Evolutionary conservation across 2,888 invertebrate species (phyloP), one percentile per base, ranked within the genome.

Genomic region (Tachina lurida): DNA sequence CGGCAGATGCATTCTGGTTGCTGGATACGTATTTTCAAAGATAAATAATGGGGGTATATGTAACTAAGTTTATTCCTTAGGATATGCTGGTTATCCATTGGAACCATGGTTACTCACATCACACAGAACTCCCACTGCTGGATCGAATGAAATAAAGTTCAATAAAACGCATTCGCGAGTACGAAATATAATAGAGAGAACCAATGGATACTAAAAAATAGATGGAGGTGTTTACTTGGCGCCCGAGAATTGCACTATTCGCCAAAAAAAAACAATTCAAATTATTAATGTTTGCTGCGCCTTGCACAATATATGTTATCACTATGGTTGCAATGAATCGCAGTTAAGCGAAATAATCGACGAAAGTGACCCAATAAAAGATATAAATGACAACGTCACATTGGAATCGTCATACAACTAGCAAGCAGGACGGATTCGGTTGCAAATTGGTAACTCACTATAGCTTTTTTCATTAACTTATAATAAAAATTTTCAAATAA

Each of bases 201-300:
- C 7, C 22, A 22, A 56, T 56, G 22, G 22, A 22, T 58, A 22
- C 3, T 31, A 58, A 58, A 58, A 60, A 39, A 39, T 39, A 39
- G 15, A n/a, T 60, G 39, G 22, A 60, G 60, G 15, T 60, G 60
- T 15, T 39, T 60, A 9, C 5, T 60, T 31, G 39, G n/a, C 8
- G n/a, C 39, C 31, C 31, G 60, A 10, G 39, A 31, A 0, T 31
- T 31, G 31, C 31, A 31, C 4, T 31, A 31, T 31, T 31, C 31
- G 31, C 31, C 31, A 31, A 31, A 31, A 31, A 31, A 22, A 22
- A 22, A 22, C 3, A n/a, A 49, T n/a, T 49, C 1, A n/a, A 49
- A 49, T 49, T 49, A 17, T 49, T 31, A 31, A 58, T 58, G 58
- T 58, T 58, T 58, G 58, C 58, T 58, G 22, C 31, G 17, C 58